phyloP scores from a whole-genome alignment of 2,797 vertebrate species.

The Pseudochromis fuscus region DNA sequence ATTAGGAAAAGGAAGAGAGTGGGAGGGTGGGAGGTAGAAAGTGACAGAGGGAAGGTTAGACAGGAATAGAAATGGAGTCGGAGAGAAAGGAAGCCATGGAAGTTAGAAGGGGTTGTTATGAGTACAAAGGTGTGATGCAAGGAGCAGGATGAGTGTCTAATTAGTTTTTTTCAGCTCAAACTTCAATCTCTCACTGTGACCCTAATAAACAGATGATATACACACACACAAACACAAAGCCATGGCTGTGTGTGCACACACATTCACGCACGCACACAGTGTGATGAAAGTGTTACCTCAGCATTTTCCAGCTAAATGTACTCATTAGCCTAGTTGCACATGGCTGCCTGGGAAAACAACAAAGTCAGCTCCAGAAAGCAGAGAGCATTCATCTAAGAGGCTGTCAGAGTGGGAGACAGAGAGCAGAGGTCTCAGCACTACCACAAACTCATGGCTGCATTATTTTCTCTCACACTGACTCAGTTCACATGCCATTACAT shows the following conservation, averaged over 20 bases:
- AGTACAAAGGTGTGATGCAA: slow-evolving; percentile 76
- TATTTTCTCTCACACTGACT: slow-evolving; percentile 64
- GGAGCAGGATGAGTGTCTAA: slow-evolving; percentile 69
- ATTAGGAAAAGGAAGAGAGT: slow-evolving; percentile 16
- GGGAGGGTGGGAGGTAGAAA: slow-evolving; percentile 8
- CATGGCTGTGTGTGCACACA: slow-evolving; percentile 26
- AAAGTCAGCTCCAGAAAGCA: slow-evolving; percentile 84
- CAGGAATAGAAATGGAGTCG: not conserved
- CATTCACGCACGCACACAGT: slow-evolving; percentile 42
- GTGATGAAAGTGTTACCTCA: slow-evolving; percentile 85
- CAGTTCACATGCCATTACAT: slow-evolving; percentile 49
- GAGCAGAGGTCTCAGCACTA: slow-evolving; percentile 81
- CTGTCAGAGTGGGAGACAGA: slow-evolving; percentile 79
- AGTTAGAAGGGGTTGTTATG: slow-evolving; percentile 30
- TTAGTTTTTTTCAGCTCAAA: slow-evolving; percentile 73
- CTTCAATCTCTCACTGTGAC: slow-evolving; percentile 75
- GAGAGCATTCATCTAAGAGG: slow-evolving; percentile 82
- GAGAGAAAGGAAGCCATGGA: slow-evolving; percentile 41
- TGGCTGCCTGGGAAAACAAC: slow-evolving; percentile 86
- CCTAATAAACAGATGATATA: slow-evolving; percentile 79
- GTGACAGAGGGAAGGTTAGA: slow-evolving; percentile 8
- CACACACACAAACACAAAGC: slow-evolving; percentile 44
- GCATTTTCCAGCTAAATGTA: slow-evolving; percentile 85
- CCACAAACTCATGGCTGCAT: slow-evolving; percentile 66
- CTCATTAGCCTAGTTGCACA: slow-evolving; percentile 87